Base-by-base conservation (phyloP, 1,140 invertebrate genomes). In the Ptiloglossa arizonensis region DNA sequence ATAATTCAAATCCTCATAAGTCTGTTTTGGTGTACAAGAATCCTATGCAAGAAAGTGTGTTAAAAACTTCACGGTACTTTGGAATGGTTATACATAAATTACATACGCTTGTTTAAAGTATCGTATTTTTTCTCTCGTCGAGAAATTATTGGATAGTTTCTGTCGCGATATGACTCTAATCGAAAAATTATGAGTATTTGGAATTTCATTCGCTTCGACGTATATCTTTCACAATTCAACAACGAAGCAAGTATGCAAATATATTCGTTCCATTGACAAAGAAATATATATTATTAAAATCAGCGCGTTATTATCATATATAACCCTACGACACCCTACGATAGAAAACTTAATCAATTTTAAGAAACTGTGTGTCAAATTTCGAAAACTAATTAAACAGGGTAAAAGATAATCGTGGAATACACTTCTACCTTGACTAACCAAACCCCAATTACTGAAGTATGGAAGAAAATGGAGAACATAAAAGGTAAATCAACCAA, bases 321-420 rank as follows among this genome's bases (percentile, higher is more conserved):
- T n/a, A n/a, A n/a, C n/a, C n/a, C n/a, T n/a, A 13, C 0, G 11
- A 44, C 9, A 44, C 5, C 41, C 41, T 8, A 44, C 41, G 1
- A 44, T 8, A 5, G 41, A 44, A 44, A 44, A 44, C 13, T 13
- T 44, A 44, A 44, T 44, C 41, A 15, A 44, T 5, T 67, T 87
- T 80, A 70, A 80, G 85, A 87, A 73, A 75, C 74, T 63, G 62
- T 72, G 73, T 84, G 77, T 72, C 64, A 81, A 60, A 62, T 27
- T 59, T 66, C 46, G 75, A 38, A 79, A 62, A 74, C 60, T 15
- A 54, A 35, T 62, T 19, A 79, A 79, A 74, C 17, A 60, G 17
- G 62, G 52, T 44, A 74, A 70, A 64, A 72, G 60, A 54, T 41
- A 69, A 48, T 32, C 63, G 3, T 78, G 66, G 66, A 2, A n/a